These are phyloP conservation scores for Neodiprion lecontei DNA, from an alignment of 1,140 invertebrate genomes.

Conservation along the genomic window DNA sequence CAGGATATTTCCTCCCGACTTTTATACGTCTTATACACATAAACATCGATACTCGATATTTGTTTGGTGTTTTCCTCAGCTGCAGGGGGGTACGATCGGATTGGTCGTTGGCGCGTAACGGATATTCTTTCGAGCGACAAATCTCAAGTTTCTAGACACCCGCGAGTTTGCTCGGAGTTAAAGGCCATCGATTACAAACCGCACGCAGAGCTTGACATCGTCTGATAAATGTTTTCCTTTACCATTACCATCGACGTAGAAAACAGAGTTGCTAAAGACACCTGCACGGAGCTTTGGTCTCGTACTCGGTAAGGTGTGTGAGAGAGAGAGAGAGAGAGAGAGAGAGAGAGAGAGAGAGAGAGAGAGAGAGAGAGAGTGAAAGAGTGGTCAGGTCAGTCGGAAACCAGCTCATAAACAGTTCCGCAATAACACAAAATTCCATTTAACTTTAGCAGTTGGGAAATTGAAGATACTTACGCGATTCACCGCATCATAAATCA, in stretches of 20 bases:
- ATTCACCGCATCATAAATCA: slow-evolving; percentile 31
- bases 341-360: neutral
- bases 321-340: neutral
- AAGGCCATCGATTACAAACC: slow-evolving; percentile 5
- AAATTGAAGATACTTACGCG: slow-evolving; percentile 40
- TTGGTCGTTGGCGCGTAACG: neutral
- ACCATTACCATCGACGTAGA: neutral
- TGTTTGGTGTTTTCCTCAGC: neutral
- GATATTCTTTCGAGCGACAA: neutral
- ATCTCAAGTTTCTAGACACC: slow-evolving; percentile 1
- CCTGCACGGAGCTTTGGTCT: neutral
- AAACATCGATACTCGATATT: slow-evolving; percentile 1
- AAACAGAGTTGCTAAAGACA: neutral
- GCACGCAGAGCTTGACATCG: slow-evolving; percentile 2
- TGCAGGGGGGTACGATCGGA: neutral
- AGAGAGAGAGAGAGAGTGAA: neutral
- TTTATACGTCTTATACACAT: neutral
- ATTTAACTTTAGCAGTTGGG: slow-evolving; percentile 12
- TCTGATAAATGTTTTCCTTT: slow-evolving; percentile 3
- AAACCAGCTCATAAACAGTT: neutral
- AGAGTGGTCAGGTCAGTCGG: neutral
- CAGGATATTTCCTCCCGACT: too few relatives aligned
- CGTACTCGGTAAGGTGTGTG: neutral
- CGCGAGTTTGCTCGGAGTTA: neutral
- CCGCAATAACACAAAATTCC: slow-evolving; percentile 5